Evolutionary conservation across 2,113 vertebrate genomes (phyloP).

Genomic region (Rattus norvegicus): DNA sequence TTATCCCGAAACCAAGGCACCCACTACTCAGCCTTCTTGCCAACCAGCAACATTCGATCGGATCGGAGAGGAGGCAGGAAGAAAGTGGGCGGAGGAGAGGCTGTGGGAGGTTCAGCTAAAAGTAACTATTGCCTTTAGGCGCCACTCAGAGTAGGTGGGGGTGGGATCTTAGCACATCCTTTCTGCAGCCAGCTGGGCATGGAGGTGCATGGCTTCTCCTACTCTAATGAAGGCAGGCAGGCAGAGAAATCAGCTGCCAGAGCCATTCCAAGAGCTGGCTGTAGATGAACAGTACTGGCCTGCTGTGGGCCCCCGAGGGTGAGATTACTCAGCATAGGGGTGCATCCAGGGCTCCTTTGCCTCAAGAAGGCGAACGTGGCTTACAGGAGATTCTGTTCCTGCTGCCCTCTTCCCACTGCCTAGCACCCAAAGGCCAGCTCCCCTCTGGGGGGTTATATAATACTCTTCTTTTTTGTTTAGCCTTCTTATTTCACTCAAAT

Average conservation of each 20-base stretch:
- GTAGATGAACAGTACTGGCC: not conserved
- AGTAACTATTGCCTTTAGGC: conserved; percentile 77
- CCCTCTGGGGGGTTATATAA: conserved; percentile 68
- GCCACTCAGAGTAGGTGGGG: conserved; percentile 64
- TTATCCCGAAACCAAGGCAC: conserved; percentile 46
- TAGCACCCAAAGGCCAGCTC: conserved; percentile 59
- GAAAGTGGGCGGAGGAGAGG: conserved; percentile 65
- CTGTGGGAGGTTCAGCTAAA: conserved; percentile 79
- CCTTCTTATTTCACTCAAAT: conserved; percentile 51
- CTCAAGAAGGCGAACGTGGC: conserved; percentile 47
- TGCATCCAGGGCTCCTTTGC: conserved; percentile 39
- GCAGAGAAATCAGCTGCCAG: conserved; percentile 56
- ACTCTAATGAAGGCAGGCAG: conserved; percentile 70
- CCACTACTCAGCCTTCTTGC: conserved; percentile 58
- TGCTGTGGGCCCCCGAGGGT: conserved; percentile 20
- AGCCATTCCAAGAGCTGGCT: conserved; percentile 55
- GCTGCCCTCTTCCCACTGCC: conserved; percentile 3
- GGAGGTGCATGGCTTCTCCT: conserved; percentile 51
- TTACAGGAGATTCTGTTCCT: conserved; percentile 47
- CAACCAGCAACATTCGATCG: conserved; percentile 58
- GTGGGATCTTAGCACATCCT: conserved; percentile 73
- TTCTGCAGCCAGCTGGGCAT: conserved; percentile 71
- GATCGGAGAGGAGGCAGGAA: conserved; percentile 41
- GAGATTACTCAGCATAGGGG: conserved; percentile 11
- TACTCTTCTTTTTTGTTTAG: conserved; percentile 43